A percentile compares a stretch with the other conserved stretches of the same genome.
Evolutionary conservation across 2,113 vertebrate genomes (phyloP).

Genomic region (Indri indri): DNA sequence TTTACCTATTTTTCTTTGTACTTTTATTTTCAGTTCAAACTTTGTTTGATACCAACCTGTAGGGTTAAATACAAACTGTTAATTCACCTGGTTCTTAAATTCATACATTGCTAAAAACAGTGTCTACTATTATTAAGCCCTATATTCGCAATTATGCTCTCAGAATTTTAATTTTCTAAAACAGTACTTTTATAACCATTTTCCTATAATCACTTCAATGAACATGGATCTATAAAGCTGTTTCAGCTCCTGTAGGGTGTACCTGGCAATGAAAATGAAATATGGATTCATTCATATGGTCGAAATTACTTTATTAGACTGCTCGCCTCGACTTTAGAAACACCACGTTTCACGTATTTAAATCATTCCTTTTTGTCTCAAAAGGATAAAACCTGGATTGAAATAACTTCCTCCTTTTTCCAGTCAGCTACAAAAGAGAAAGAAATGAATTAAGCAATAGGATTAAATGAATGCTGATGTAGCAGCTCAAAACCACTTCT

Average conservation of each 20-base stretch:
- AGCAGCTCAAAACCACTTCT: conserved; percentile 77
- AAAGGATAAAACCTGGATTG: conserved; percentile 52
- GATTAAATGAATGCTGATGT: conserved; percentile 64
- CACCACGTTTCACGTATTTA: conserved; percentile 20
- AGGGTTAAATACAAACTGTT: background rate
- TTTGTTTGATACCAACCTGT: background rate
- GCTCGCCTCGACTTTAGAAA: conserved; percentile 51
- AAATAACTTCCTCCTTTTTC: conserved; percentile 50
- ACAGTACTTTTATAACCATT: conserved; percentile 10
- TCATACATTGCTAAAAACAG: background rate
- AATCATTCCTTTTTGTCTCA: conserved; percentile 39
- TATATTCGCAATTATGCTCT: conserved; percentile 28
- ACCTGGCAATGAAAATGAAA: conserved; percentile 22
- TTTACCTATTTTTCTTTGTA: background rate
- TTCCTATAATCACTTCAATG: conserved; percentile 25
- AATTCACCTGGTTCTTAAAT: conserved; percentile 22
- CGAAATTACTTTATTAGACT: conserved; percentile 54
- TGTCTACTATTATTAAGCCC: conserved; percentile 3
- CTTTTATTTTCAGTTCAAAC: background rate
- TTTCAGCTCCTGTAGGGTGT: background rate
- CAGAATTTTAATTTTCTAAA: conserved; percentile 50
- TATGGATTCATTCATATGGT: background rate
- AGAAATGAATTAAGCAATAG: conserved; percentile 39
- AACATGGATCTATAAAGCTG: background rate
- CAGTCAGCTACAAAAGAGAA: conserved; percentile 25